Base-by-base conservation (phyloP, 2,888 invertebrate species). In the Brachynemurus nebulosus region DNA sequence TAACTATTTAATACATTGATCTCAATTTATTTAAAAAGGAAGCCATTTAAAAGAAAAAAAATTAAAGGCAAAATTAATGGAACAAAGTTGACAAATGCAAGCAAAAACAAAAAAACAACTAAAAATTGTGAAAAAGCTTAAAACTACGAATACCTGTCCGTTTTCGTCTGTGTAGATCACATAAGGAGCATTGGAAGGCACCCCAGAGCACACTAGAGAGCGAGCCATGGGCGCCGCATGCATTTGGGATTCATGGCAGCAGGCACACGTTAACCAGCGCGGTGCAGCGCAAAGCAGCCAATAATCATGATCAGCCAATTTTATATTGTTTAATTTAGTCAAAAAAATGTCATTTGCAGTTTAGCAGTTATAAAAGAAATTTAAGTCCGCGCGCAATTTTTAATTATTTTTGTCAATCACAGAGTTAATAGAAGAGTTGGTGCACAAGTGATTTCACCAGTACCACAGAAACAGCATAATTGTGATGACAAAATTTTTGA, bases 161-260 rank as follows among this genome's bases (percentile, higher is more conserved):
- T 85, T 84, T 71, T 85, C 84, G 77, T 90, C 90, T 75, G 89
- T 89, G 82, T 90, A 90, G 76, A 84, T 82, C 76, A 90, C 88
- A 78, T 82, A 86, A 69, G 84, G 84, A 76, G 86, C 88, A 74
- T 90, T 90, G 71, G 79, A 76, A 67, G 86, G 83, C 74, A 83
- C 76, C 75, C 80, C 69, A 69, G 69, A 68, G 68, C 37, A 71
- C 71, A 71, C 69, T 71, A 70, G 71, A 71, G 71, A 63, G 62
- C 62, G 62, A 62, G 63, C 63, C 63, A 62, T 61, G 42, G 18
- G 42, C 30, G 20, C 42, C 36, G 42, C 45, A 40, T 47, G 46
- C 45, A 44, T 45, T 42, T 41, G 42, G 44, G 43, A 46, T 48
- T 45, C 48, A 65, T 61, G 56, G 55, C 59, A 60, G 63, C 70